phyloP scores from a whole-genome alignment of 2,797 vertebrate genomes.

The Echeneis naucrates region DNA sequence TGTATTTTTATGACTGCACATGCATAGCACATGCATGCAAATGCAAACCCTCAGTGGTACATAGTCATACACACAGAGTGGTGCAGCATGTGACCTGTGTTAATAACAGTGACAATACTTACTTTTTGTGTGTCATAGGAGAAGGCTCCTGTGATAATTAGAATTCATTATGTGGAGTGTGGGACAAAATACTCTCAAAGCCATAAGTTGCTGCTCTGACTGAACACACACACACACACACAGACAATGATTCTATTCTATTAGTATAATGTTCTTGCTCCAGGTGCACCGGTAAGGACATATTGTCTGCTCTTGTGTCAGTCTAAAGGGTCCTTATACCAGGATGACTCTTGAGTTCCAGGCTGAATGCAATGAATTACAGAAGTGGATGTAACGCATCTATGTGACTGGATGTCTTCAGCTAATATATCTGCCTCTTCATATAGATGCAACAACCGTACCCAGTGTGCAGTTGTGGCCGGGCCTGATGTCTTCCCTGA shows the following conservation, averaged over 20 bases:
- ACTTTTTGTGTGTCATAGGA: conserved; percentile 78
- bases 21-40: conserved; percentile 12
- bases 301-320: conserved; percentile 35
- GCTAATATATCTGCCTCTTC: conserved; percentile 16
- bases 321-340: conserved; percentile 49
- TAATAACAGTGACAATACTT: conserved; percentile 75
- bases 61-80: conserved; percentile 6
- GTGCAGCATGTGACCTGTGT: conserved; percentile 45
- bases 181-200: conserved; percentile 67
- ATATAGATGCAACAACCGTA: conserved; percentile 96
- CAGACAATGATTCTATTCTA: conserved; percentile 52
- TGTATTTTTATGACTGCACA: conserved; percentile 33
- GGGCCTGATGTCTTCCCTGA: conserved; percentile 98
- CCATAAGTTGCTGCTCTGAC: conserved; percentile 64
- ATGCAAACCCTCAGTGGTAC: conserved; percentile 16
- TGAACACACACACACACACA: conserved; percentile 17
- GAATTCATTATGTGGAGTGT: conserved; percentile 79
- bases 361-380: conserved; percentile 25
- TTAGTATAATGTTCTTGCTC: conserved; percentile 53
- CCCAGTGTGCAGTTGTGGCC: conserved; percentile 96
- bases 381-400: conserved; percentile 9
- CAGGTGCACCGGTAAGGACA: conserved; percentile 39
- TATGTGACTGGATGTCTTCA: background rate
- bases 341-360: conserved; percentile 34
- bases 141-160: conserved; percentile 71